Evolutionary conservation across 2,888 invertebrate genomes (phyloP), one percentile per base, ranked within the genome.

Genomic region (Tigriopus californicus): DNA sequence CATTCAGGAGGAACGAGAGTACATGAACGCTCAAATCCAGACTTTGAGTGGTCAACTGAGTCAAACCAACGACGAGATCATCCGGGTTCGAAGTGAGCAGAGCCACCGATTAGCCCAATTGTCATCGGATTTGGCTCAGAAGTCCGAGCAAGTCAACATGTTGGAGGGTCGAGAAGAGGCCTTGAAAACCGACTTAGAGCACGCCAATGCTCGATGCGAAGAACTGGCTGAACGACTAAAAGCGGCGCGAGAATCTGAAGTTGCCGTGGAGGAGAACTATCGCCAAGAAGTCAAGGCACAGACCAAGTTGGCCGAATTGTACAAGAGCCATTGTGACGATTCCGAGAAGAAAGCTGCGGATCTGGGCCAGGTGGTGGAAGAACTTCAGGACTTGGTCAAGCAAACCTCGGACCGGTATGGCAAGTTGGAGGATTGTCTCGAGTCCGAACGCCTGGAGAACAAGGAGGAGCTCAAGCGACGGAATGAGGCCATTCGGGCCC

Each of bases 231-330:
- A 81, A 64, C 81, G 82, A 64, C 73, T 88, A 61, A 77, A 80
- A 68, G 79, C 81, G 66, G 83, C 85, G 63, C 79, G 81, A 65
- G 83, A 85, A 67, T 77, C 80, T 62, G 80, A 85, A 61, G 69
- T 72, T 1, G 74, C 78, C 62, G 73, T 87, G 77, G 76, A 79
- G 69, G 78, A 87, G 63, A 80, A 79, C 65, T 82, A 79, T 66
- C 78, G 81, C 67, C 79, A 84, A 66, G 91, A 95, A 74, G 73
- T 92, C 18, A 79, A 82, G 62, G 84, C 89, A 2, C 89, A 90
- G 73, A 81, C 81, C 0, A 85, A 85, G 73, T 74, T 94, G 60
- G 81, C 85, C 1, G 82, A 85, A 64, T 73, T 91, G 12, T 89
- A 90, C 68, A 88, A 55, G 20, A 55, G 15, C 15, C n/a, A 55